These are phyloP conservation scores for Sciurus vulgaris DNA, from an alignment of 2,797 vertebrate species.

Conservation along the genomic window DNA sequence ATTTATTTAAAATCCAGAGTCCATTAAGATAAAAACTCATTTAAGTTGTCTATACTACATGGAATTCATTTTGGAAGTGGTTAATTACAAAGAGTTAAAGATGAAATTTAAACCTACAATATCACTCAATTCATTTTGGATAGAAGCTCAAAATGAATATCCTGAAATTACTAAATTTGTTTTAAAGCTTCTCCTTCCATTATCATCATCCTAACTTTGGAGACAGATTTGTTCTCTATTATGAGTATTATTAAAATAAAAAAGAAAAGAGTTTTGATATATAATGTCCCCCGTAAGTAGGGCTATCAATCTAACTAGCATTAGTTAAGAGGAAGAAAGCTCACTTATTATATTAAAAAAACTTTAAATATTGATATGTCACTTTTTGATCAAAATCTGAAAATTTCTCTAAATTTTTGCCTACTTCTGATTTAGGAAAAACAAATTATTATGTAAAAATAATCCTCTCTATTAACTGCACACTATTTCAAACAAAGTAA, in stretches of 20 bases:
- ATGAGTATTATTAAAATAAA: not conserved
- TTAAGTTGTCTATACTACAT: not conserved
- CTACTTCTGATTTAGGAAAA: not conserved
- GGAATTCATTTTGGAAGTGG: not conserved
- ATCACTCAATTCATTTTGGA: not conserved
- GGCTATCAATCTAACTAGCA: not conserved
- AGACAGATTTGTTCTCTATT: not conserved
- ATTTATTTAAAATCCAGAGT: not conserved
- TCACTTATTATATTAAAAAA: not conserved
- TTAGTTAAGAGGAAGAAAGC: not conserved
- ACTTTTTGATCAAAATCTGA: not conserved
- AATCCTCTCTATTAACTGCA: not conserved
- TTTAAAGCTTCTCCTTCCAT: not conserved
- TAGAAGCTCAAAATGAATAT: conserved; percentile 16
- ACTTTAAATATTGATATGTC: not conserved
- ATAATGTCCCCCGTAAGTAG: not conserved
- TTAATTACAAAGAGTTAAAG: not conserved
- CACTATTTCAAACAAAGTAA: not conserved
- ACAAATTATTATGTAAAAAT: not conserved
- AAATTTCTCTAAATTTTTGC: not conserved
- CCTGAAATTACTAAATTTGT: not conserved
- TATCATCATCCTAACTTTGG: not conserved
- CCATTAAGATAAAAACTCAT: not conserved
- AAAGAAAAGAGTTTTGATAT: not conserved
- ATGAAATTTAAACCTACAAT: not conserved